A percentile compares a stretch with the other conserved stretches of the same genome.
Evolutionary conservation across 2,797 vertebrate species (phyloP).

Genomic region (Spatula versicolor): DNA sequence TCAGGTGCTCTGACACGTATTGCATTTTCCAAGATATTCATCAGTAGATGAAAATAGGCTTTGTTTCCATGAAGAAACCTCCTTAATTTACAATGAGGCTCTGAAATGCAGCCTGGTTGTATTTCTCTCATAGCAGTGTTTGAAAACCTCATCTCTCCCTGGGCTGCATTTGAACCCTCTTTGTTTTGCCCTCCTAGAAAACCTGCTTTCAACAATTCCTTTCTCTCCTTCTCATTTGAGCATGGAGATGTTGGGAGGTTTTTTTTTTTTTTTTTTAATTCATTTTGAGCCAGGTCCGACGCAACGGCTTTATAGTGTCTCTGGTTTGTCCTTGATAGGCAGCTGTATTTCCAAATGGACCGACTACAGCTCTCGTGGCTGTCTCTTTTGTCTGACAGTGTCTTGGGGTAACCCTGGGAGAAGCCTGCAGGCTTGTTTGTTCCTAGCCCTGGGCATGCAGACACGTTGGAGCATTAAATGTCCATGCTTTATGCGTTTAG

Average conservation of each 20-base stretch:
- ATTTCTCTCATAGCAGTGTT: constrained; percentile 26
- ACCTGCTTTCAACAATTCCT: not conserved
- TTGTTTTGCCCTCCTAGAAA: constrained; percentile 25
- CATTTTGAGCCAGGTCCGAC: not conserved
- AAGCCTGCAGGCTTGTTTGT: constrained; percentile 13
- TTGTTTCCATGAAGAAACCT: constrained; percentile 21
- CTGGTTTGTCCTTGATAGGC: constrained; percentile 21
- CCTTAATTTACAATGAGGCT: constrained; percentile 38
- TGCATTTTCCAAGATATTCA: not conserved
- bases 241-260: not conserved
- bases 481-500: not conserved
- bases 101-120: constrained; percentile 23
- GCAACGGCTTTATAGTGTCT: not conserved
- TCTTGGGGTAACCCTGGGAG: not conserved
- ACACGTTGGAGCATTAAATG: not conserved
- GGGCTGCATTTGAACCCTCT: constrained; percentile 49
- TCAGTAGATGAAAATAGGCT: not conserved
- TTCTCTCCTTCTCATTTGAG: not conserved
- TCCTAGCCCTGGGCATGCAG: not conserved
- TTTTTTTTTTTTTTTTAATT: not conserved
- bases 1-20: not conserved
- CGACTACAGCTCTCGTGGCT: not conserved
- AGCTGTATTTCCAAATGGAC: constrained; percentile 13
- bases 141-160: constrained; percentile 32
- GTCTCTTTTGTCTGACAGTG: not conserved